Base-by-base conservation (phyloP, 2,113 vertebrate genomes). In the Condylura cristata region DNA sequence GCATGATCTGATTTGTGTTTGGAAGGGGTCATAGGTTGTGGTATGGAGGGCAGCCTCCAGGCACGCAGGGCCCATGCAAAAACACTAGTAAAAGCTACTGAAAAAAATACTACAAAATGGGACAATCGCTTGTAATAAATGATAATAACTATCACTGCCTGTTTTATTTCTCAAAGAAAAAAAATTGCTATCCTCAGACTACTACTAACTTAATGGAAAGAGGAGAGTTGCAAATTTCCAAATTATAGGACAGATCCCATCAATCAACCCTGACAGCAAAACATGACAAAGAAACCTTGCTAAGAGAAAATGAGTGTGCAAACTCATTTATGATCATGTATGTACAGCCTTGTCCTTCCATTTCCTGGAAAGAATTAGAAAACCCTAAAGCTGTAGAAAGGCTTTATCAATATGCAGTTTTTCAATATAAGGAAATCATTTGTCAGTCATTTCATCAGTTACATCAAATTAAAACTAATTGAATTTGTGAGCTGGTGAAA, bases 1-100 rank as follows among this genome's bases (percentile, higher is more conserved):
- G 48, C 61, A 48, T 71, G 51, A 91, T 79, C 79, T 65, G 56
- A 91, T 70, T 83, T 91, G 28, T 82, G 12, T 79, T 89, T 82
- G 51, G 41, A 71, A 90, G 92, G 53, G 8, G 20, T 84, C 63
- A 65, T 34, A 32, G 71, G 5, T 24, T 44, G 20, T 10, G 46
- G 13, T 48, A 17, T 51, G 17, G 41, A 86, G 78, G 88, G 34
- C 3, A 66, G 75, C 90, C 75, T 13, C 26, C 32, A 37, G 5
- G 34, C 6, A 81, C 60, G 34, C 37, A 20, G 53, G 18, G 24
- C 44, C 60, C 7, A 8, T 28, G 2, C 16, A 85, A 51, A 22
- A 37, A 89, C 39, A 30, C 53, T 87, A 41, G 30, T n/a, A 72
- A 16, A 10, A 71, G n/a, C 12, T 17, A 13, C 34, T 53, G 51